Evolutionary conservation across 2,113 vertebrate species (phyloP).

Genomic region (Sminthopsis crassicaudata): DNA sequence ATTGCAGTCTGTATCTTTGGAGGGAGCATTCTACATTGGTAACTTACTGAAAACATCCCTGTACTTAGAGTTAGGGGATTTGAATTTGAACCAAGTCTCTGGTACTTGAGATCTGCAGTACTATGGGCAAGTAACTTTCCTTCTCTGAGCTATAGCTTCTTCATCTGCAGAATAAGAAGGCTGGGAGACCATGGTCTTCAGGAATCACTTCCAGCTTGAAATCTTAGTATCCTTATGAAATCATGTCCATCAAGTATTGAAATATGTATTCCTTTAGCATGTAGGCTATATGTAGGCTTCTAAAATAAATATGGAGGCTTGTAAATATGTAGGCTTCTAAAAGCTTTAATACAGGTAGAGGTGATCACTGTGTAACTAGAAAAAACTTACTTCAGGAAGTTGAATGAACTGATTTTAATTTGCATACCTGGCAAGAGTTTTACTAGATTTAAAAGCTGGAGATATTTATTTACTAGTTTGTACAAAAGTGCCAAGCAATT

Average conservation of each 20-base stretch:
- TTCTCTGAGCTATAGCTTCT: neutral
- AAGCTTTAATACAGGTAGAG: neutral
- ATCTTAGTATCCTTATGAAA: neutral
- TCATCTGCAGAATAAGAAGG: slow-evolving; percentile 18
- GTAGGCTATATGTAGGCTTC: too few relatives aligned
- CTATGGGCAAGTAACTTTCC: neutral
- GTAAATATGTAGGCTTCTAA: too few relatives aligned
- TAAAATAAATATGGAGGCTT: too few relatives aligned
- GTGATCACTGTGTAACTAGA: neutral
- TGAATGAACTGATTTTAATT: neutral
- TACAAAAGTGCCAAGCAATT: neutral
- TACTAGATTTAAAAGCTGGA: neutral
- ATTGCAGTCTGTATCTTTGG: neutral
- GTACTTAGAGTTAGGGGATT: neutral
- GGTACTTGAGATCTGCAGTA: neutral
- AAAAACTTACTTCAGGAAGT: neutral
- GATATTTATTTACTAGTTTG: neutral
- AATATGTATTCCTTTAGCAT: neutral
- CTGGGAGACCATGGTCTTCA: too few relatives aligned
- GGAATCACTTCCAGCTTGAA: neutral
- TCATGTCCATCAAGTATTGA: neutral
- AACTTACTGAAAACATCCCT: neutral
- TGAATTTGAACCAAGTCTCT: neutral
- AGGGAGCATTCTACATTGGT: neutral
- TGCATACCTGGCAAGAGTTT: neutral